A percentile compares a stretch with the other conserved stretches of the same genome.
Evolutionary conservation across 2,888 invertebrate species (phyloP).

Genomic region (Creontiades dilutus): DNA sequence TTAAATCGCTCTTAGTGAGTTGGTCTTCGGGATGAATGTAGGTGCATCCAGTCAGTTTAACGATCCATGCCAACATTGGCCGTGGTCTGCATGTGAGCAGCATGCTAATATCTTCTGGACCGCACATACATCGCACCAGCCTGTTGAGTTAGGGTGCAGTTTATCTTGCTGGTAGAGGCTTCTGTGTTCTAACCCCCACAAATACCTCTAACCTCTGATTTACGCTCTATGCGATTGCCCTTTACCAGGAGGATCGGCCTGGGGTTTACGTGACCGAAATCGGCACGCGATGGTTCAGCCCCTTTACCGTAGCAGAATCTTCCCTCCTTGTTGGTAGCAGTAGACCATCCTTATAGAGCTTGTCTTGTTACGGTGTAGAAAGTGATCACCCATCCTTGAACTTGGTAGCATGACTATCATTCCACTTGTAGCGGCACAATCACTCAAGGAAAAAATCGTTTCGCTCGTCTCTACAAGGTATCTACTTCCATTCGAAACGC

Average conservation of each 20-base stretch:
- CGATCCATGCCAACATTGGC: no score
- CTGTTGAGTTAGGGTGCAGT: not conserved
- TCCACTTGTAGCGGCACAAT: not conserved
- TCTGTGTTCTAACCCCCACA: not conserved
- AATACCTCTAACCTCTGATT: constrained; percentile 1
- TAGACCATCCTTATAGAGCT: not conserved
- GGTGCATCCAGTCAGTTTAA: no score
- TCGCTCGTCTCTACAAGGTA: not conserved
- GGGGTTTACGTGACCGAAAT: constrained; percentile 28
- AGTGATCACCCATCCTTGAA: constrained; percentile 2
- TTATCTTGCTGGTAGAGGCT: not conserved
- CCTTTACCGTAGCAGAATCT: not conserved
- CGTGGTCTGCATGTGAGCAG: not conserved
- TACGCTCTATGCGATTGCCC: constrained; percentile 3
- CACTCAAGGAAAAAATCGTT: not conserved
- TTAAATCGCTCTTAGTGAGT: no score
- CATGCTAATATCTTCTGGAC: not conserved
- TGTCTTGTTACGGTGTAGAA: not conserved
- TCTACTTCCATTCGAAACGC: not conserved
- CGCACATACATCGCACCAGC: not conserved
- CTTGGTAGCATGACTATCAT: not conserved
- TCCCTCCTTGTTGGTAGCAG: not conserved
- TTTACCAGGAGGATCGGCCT: not conserved
- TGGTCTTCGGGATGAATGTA: no score
- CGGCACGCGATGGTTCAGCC: not conserved